Percentiles rank a stretch among this genome's conserved stretches.
These are phyloP conservation scores for Isurus oxyrinchus DNA, from an alignment of 2,113 vertebrate genomes.

Conservation along the genomic window DNA sequence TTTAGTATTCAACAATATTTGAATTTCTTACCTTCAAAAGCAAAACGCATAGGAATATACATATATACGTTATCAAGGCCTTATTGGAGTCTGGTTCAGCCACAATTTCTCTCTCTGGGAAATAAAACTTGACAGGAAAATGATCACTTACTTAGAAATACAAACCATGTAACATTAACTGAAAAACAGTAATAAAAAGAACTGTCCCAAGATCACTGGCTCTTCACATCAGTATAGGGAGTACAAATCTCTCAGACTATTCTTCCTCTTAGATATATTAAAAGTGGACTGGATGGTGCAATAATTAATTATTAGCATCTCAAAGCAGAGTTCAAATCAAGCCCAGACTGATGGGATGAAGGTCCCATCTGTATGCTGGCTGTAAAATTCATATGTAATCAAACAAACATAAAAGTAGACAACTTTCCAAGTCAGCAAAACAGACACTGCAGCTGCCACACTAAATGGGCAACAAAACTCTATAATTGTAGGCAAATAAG, in stretches of 20 bases:
- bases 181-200: neutral
- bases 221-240: neutral
- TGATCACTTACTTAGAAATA: neutral
- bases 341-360: neutral
- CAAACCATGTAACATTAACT: neutral
- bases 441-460: too few relatives aligned
- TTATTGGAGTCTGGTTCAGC: neutral
- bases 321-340: neutral
- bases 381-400: neutral
- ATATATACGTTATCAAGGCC: neutral
- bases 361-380: neutral
- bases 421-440: neutral
- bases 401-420: neutral
- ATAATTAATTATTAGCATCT: neutral
- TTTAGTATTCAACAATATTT: neutral
- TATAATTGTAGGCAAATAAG: neutral
- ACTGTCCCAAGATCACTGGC: neutral
- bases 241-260: neutral
- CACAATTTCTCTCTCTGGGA: conserved; percentile 8
- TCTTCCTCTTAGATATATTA: neutral
- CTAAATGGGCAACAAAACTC: neutral
- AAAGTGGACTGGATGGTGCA: neutral
- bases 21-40: conserved; percentile 15
- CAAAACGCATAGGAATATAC: neutral
- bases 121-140: conserved; percentile 22